Percentiles rank a stretch among this genome's conserved stretches.
Evolutionary conservation across 2,888 invertebrate species (phyloP).

Genomic region (Cryptus viduatorius): DNA sequence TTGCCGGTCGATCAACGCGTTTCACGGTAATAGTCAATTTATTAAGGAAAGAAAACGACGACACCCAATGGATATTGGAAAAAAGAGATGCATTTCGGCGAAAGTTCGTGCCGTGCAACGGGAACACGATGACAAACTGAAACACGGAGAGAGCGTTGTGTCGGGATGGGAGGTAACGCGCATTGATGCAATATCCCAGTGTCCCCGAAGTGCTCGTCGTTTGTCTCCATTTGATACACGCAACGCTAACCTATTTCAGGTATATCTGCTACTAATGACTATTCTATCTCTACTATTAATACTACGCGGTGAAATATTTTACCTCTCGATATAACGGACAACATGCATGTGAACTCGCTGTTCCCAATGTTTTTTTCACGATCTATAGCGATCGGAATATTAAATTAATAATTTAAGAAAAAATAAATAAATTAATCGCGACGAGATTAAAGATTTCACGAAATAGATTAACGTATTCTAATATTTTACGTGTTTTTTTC

Average conservation of each 20-base stretch:
- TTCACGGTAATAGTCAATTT: conserved; percentile 8
- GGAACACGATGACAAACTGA: conserved; percentile 36
- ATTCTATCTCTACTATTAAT: conserved; percentile 16
- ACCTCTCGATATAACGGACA: too few species aligned
- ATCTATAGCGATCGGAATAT: not conserved
- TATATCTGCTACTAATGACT: conserved; percentile 26
- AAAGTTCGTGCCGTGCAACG: not conserved
- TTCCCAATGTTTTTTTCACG: too few species aligned
- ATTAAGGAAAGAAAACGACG: conserved; percentile 7
- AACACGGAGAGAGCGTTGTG: conserved; percentile 42
- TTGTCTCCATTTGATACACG: conserved; percentile 66
- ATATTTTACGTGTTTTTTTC: too few species aligned
- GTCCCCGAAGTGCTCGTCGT: conserved; percentile 66
- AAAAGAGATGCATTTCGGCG: not conserved
- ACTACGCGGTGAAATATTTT: not conserved
- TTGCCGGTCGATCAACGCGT: conserved; percentile 19
- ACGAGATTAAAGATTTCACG: not conserved
- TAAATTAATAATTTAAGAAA: too few species aligned
- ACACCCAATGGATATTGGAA: not conserved
- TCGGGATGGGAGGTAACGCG: conserved; percentile 51
- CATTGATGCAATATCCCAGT: conserved; percentile 57
- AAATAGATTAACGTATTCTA: too few species aligned
- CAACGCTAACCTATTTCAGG: conserved; percentile 1
- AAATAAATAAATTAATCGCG: too few species aligned
- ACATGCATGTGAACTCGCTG: too few species aligned